phyloP scores from a whole-genome alignment of 1,140 invertebrate species.

The Whitmania pigra region DNA sequence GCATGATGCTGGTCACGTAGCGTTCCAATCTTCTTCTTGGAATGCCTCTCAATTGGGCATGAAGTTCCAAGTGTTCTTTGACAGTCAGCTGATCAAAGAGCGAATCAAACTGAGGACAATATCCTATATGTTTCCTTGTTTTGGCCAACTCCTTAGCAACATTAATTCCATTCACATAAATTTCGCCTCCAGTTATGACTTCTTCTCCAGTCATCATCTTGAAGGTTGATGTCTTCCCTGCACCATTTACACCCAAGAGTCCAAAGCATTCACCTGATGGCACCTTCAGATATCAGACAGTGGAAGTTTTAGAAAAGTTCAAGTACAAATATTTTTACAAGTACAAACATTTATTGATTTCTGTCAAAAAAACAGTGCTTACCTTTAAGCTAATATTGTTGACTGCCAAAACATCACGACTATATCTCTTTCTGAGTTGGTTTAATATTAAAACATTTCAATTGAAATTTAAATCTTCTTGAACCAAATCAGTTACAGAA shows the following conservation, averaged over 20 bases:
- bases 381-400: constrained; percentile 12
- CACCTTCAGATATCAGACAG: constrained; percentile 10
- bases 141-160: not conserved
- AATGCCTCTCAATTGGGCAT: constrained; percentile 55
- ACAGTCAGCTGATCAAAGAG: constrained; percentile 41
- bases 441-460: not conserved
- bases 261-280: constrained; percentile 62
- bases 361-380: not conserved
- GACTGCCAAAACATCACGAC: constrained; percentile 14
- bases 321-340: too few species aligned
- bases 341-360: too few species aligned
- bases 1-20: too few species aligned
- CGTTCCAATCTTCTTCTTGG: not conserved
- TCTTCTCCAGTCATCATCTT: constrained; percentile 58
- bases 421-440: constrained; percentile 6
- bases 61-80: constrained; percentile 60
- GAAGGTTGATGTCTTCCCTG: constrained; percentile 80
- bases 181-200: constrained; percentile 33
- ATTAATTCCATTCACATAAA: constrained; percentile 29
- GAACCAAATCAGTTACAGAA: not conserved
- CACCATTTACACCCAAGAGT: constrained; percentile 63
- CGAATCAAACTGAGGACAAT: constrained; percentile 48
- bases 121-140: constrained; percentile 34
- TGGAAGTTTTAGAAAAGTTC: constrained; percentile 26
- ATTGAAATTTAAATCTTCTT: constrained; percentile 4